A percentile compares a stretch with the other conserved stretches of the same genome.
These are phyloP conservation scores for Suncus etruscus DNA, from an alignment of 2,113 vertebrate species.

Conservation along the genomic window DNA sequence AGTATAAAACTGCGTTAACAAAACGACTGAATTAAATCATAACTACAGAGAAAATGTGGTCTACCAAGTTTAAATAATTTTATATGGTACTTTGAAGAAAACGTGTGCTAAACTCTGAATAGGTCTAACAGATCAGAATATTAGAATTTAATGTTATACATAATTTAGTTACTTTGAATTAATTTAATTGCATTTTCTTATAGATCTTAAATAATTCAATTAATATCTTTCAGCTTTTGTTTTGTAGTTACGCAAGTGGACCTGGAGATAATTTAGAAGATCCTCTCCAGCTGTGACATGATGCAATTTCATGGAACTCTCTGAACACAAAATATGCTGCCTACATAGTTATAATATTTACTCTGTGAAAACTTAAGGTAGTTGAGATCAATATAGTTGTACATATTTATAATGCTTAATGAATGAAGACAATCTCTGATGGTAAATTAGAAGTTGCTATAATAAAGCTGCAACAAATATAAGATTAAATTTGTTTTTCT, in stretches of 20 bases:
- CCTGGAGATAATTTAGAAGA: not conserved
- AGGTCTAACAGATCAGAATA: not conserved
- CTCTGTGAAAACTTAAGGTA: too few relatives aligned
- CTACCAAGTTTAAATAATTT: not conserved
- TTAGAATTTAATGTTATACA: not conserved
- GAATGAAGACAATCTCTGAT: too few relatives aligned
- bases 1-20: not conserved
- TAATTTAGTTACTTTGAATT: not conserved
- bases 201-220: not conserved
- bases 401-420: too few relatives aligned
- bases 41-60: not conserved
- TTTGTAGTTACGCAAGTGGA: not conserved
- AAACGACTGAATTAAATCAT: not conserved
- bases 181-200: not conserved
- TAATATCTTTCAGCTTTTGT: not conserved
- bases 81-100: not conserved
- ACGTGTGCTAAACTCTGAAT: not conserved
- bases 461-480: too few relatives aligned
- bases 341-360: too few relatives aligned
- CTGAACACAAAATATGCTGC: not conserved
- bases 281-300: not conserved
- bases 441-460: too few relatives aligned
- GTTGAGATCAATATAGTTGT: too few relatives aligned
- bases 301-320: not conserved
- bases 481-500: too few relatives aligned